Evolutionary conservation across 2,888 invertebrate species (phyloP).

Genomic region (Morpho deidamia): DNA sequence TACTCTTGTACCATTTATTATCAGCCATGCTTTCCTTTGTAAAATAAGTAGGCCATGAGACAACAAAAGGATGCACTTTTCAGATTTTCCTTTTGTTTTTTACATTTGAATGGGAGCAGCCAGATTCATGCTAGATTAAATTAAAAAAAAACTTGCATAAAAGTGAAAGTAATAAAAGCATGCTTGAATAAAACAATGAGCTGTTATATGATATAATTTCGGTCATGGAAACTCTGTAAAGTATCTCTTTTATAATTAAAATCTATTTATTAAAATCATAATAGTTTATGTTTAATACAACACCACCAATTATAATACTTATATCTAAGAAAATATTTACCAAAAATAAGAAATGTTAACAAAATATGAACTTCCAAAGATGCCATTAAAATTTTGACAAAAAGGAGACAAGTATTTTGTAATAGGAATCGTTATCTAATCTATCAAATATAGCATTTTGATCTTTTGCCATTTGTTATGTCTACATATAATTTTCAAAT

Average conservation of each 20-base stretch:
- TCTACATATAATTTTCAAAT: no score
- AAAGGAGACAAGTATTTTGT: no score
- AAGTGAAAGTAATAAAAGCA: conserved; percentile 10
- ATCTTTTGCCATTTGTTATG: no score
- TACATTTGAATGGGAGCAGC: conserved; percentile 13
- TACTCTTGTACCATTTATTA: conserved; percentile 15
- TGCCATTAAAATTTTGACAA: no score
- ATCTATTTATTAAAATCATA: neutral
- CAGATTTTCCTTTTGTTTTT: conserved; percentile 19
- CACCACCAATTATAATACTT: no score
- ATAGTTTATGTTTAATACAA: no score
- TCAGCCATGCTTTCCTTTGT: conserved; percentile 17
- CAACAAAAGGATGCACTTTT: conserved; percentile 24
- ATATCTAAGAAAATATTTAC: no score
- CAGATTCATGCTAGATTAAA: conserved; percentile 18
- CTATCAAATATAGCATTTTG: no score
- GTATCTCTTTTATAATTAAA: conserved; percentile 1
- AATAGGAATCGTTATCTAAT: no score
- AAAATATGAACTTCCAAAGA: no score
- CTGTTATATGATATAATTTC: conserved; percentile 2
- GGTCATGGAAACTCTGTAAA: conserved; percentile 5
- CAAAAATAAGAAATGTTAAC: no score
- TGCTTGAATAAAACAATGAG: neutral
- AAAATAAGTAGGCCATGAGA: conserved; percentile 20
- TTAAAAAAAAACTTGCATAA: conserved; percentile 14